A percentile compares a stretch with the other conserved stretches of the same genome.
phyloP scores from a whole-genome alignment of 2,888 invertebrate genomes.

The Meiosimyza platycephala region DNA sequence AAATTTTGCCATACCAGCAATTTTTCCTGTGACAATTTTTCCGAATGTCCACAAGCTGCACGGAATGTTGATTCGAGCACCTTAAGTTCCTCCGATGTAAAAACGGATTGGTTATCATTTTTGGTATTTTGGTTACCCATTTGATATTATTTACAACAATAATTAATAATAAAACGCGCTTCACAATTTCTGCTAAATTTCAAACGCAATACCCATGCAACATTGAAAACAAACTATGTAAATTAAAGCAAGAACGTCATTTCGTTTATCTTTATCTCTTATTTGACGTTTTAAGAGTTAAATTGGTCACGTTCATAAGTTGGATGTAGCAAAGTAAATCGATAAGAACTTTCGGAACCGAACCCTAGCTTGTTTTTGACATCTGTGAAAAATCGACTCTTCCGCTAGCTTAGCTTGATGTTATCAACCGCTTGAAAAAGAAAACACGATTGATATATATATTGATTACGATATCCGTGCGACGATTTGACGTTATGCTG shows the following conservation, averaged over 20 bases:
- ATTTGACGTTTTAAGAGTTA: slow-evolving; percentile 1
- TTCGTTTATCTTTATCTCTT: not conserved
- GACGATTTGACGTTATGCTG: no score
- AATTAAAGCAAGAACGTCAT: not conserved
- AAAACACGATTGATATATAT: no score
- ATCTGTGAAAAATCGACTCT: not conserved
- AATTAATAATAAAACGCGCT: not conserved
- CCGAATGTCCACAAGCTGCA: slow-evolving; percentile 54
- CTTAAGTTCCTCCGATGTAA: slow-evolving; percentile 56
- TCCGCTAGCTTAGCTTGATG: no score
- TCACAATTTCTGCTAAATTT: no score
- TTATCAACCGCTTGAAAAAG: no score
- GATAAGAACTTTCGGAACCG: no score
- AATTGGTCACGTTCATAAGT: no score
- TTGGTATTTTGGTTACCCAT: slow-evolving; percentile 54
- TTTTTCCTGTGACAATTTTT: slow-evolving; percentile 57
- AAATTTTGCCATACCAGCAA: slow-evolving; percentile 52
- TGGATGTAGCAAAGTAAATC: no score
- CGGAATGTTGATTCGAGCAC: slow-evolving; percentile 57
- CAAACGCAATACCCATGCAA: not conserved
- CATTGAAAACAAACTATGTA: not conserved
- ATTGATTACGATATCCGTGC: no score
- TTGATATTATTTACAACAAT: slow-evolving; percentile 19
- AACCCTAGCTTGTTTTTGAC: no score
- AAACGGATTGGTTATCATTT: slow-evolving; percentile 43